Base-by-base conservation (phyloP, 2,888 invertebrate species). In the Drosophila mayaguana region DNA sequence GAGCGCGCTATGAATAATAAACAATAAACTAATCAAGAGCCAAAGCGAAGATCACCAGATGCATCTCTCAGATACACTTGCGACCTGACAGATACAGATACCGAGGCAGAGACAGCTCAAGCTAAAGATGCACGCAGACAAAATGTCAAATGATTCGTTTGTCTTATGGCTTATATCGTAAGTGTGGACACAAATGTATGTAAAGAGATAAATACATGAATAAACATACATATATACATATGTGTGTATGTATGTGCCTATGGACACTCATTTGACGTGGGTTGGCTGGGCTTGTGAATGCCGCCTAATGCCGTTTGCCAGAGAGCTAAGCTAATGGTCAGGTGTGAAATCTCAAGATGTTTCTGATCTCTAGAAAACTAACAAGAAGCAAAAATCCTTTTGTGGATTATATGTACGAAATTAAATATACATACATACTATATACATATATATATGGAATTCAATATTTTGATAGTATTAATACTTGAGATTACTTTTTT, bases 21-120 rank as follows among this genome's bases (percentile, higher is more conserved):
- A 83, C 83, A 83, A 83, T 84, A 86, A 86, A 86, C 77, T 84
- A 84, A 84, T 84, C 84, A 84, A 86, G 86, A 61, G 72, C 50
- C 61, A 20, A 25, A 12, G 57, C 48, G 43, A 46, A 54, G 61
- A 63, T 55, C 53, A 45, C 36, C 77, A 72, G 66, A 63, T 55
- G 55, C 64, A 68, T 60, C 72, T 69, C 60, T 38, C 67, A 75
- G 70, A 65, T 50, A 45, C 50, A 46, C 36, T 43, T 61, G 34
- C 32, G 25, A n/a, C 42, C 36, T 18, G 53, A 43, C 60, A 57
- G 64, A 50, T 60, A 20, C 50, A 51, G 50, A 50, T 28, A 34
- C 45, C 28, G 22, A 22, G 6, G 7, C 7, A 46, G 45, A 12
- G 50, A 42, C 25, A 46, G 6, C 36, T 16, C 7, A 16, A 38